phyloP scores from a whole-genome alignment of 2,797 vertebrate genomes.

The Coracias cyanogaster region DNA sequence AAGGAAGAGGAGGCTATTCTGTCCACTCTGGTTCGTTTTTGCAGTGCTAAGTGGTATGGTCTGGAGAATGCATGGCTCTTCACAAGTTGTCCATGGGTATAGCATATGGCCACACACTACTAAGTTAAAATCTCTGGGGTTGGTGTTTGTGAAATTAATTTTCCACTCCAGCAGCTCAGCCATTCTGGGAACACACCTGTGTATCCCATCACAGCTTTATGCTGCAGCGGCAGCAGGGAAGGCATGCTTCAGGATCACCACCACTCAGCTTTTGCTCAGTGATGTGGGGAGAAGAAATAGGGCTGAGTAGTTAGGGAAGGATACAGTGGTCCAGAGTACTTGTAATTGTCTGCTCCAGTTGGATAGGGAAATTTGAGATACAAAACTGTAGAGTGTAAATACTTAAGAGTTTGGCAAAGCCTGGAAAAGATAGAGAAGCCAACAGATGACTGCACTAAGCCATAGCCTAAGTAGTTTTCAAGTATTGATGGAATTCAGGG shows the following conservation, averaged over 20 bases:
- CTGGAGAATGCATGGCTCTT: background rate
- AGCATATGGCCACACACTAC: background rate
- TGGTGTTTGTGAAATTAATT: background rate
- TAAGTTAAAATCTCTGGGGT: background rate
- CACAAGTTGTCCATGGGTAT: background rate
- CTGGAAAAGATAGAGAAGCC: background rate
- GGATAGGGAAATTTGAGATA: background rate
- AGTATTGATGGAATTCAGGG: background rate
- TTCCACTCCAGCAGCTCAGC: background rate
- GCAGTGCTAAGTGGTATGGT: background rate
- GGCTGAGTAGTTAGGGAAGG: background rate
- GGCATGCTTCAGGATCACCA: accelerated
- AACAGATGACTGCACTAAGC: background rate
- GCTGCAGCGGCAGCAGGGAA: background rate
- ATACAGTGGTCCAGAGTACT: background rate
- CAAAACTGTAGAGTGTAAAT: constrained; percentile 1
- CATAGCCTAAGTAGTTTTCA: background rate
- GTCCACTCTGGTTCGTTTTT: background rate
- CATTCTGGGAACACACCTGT: background rate
- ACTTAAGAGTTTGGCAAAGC: background rate
- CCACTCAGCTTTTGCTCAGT: background rate
- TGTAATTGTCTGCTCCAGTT: background rate
- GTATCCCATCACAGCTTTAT: background rate
- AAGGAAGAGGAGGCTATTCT: background rate
- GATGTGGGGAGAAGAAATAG: background rate